phyloP scores from a whole-genome alignment of 2,888 invertebrate species.

The Trissoscelio sp. region DNA sequence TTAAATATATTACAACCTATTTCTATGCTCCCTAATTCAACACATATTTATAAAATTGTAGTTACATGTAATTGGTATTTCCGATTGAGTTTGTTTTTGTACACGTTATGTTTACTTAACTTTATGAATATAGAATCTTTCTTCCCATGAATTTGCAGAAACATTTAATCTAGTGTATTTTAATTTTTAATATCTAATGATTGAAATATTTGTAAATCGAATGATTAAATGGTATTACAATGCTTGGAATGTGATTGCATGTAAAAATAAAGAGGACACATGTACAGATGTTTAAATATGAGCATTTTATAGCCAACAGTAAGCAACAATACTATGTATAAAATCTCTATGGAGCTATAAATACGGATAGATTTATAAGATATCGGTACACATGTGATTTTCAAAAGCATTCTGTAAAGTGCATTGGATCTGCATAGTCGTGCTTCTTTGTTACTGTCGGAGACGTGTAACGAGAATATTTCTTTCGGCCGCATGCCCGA shows the following conservation, averaged over 20 bases:
- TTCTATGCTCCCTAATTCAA: no score
- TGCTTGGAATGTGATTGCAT: background rate
- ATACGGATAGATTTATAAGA: slow-evolving; percentile 31
- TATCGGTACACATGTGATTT: slow-evolving; percentile 19
- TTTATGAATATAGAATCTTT: no score
- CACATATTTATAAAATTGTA: no score
- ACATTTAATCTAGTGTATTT: no score
- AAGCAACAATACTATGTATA: background rate
- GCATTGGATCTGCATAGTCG: slow-evolving; percentile 16
- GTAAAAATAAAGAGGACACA: background rate
- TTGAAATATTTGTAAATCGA: no score
- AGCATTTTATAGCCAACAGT: background rate
- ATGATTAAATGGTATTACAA: no score
- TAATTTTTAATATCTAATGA: no score
- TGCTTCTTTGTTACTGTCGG: slow-evolving; percentile 37
- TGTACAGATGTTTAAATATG: background rate
- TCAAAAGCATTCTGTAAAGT: slow-evolving; percentile 34
- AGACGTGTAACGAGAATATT: slow-evolving; percentile 3
- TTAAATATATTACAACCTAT: no score
- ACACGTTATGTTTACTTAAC: no score
- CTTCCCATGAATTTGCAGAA: no score
- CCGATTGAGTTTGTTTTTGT: no score
- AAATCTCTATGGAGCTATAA: slow-evolving; percentile 17
- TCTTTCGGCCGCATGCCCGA: background rate
- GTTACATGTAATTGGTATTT: no score